These are phyloP conservation scores for Numenius phaeopus DNA, from an alignment of 2,797 vertebrate genomes.

Conservation along the genomic window DNA sequence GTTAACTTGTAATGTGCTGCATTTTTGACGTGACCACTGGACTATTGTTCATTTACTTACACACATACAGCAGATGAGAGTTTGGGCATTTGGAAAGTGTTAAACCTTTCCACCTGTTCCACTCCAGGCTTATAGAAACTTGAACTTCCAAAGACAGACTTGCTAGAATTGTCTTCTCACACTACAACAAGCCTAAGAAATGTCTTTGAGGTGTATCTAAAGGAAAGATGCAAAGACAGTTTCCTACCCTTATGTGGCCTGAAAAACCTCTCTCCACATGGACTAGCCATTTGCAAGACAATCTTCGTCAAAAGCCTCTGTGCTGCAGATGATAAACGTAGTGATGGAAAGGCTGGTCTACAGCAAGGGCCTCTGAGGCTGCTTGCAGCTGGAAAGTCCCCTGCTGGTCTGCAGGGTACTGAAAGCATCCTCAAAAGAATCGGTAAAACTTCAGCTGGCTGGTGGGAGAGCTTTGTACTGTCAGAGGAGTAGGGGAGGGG, in stretches of 20 bases:
- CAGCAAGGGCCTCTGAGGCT: background rate
- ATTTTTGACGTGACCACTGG: background rate
- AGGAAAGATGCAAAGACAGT: background rate
- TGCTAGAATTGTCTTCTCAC: background rate
- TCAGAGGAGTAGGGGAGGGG: background rate
- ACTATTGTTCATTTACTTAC: background rate
- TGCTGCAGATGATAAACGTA: background rate
- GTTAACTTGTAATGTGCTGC: background rate
- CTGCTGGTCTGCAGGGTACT: background rate
- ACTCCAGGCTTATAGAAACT: background rate
- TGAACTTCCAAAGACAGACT: background rate
- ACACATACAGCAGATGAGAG: background rate
- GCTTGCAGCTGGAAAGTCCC: background rate
- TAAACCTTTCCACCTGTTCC: background rate
- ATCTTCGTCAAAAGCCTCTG: background rate
- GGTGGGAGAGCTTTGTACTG: background rate
- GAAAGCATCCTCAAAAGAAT: slow-evolving; percentile 33
- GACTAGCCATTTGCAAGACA: background rate
- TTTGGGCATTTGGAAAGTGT: background rate
- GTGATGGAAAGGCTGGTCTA: background rate
- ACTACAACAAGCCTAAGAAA: background rate
- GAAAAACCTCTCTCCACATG: background rate
- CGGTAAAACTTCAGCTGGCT: background rate
- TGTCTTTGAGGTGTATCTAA: slow-evolving; percentile 25
- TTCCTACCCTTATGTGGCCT: background rate